Base-by-base conservation (phyloP, 1,140 invertebrate genomes). In the Heliconius melpomene region DNA sequence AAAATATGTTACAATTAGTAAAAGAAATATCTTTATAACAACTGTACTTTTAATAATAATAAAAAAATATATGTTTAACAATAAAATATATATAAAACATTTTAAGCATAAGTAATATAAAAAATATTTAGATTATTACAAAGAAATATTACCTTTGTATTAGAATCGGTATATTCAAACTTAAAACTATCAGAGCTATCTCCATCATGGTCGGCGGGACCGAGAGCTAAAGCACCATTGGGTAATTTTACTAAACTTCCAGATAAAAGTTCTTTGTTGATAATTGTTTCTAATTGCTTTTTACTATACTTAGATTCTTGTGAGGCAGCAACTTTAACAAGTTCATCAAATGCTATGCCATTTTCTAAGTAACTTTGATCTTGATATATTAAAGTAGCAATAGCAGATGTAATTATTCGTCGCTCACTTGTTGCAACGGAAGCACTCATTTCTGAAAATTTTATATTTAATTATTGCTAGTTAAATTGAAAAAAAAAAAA, bases 291-390 rank as follows among this genome's bases (percentile, higher is more conserved):
- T 13, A 97, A 93, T 87, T 96, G 96, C 76, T 96, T 96, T 79
- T 96, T 95, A 0, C 96, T 95, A 77, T 96, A 97, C 74, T 95
- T 95, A 57, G 95, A 95, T 73, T 96, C 95, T 85, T 96, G 96
- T 29, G 96, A 95, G 52, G 95, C 89, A 57, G 97, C 95, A 72
- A 96, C 96, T 84, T 95, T 95, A 13, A 97, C 94, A 46, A 97
- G 93, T 85, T 96, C 95, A 60, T 93, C 91, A 72, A 95, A 95
- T 11, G 96, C 96, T 54, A 97, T 96, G 20, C 97, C 97, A 86
- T 96, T 95, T 89, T 96, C 96, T 38, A 96, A 92, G 84, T 96
- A 97, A 91, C 96, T 96, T 16, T 96, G 96, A 87, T 97, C 96
- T 82, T 96, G 95, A 79, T 96, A 95, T 52, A 97, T 96, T 40